Percentiles rank a stretch among this genome's conserved stretches.
Conservation (phyloP, 1,140 invertebrate genomes). For the Megalopta genalis region DNA sequence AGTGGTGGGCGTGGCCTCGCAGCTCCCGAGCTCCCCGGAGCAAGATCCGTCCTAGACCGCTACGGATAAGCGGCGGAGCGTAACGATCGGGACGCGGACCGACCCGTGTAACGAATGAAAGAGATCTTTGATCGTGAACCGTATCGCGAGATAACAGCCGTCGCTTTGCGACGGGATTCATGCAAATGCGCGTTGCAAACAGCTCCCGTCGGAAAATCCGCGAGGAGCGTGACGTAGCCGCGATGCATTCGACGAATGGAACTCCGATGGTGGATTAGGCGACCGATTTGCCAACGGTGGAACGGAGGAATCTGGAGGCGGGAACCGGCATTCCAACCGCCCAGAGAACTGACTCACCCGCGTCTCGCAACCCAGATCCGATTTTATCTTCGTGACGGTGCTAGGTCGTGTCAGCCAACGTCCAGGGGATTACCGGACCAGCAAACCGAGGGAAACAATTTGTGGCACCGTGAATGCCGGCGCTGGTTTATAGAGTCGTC, state of each 20-base stretch:
- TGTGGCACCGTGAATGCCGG: background rate
- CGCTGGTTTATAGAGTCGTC: background rate
- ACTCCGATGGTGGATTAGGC: background rate
- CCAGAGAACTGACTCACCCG: constrained; percentile 31
- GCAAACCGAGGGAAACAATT: background rate
- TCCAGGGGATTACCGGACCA: background rate
- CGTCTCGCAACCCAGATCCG: constrained; percentile 48
- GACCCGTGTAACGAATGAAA: background rate
- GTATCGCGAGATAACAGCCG: background rate
- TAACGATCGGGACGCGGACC: no score
- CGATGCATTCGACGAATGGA: background rate
- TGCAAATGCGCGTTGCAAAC: background rate
- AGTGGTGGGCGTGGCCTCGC: no score
- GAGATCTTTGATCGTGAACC: background rate
- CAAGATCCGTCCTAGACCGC: no score
- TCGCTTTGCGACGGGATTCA: background rate
- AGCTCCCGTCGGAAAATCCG: constrained; percentile 12
- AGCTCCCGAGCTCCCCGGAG: no score
- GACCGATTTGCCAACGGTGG: background rate
- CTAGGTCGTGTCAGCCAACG: background rate
- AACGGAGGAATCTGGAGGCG: background rate
- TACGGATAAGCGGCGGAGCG: no score
- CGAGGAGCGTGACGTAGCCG: background rate
- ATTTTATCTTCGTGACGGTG: constrained; percentile 50
- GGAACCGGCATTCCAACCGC: constrained; percentile 11